These are phyloP conservation scores for Harpalus rubripes DNA, from an alignment of 2,888 invertebrate species.

Conservation along the genomic window DNA sequence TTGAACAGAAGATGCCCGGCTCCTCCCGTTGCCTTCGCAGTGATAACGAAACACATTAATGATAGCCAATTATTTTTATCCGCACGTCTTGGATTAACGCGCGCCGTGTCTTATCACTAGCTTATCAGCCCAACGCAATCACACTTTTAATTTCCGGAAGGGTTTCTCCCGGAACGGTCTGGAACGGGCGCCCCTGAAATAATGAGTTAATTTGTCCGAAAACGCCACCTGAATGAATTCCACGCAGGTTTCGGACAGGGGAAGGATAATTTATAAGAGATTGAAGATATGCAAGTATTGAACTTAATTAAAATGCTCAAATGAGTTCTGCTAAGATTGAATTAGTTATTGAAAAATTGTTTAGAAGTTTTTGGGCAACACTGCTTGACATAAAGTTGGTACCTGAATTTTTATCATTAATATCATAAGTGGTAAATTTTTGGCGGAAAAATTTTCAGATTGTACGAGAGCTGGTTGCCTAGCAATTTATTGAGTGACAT, in stretches of 20 bases:
- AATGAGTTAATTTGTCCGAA: constrained; percentile 65
- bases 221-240: constrained; percentile 46
- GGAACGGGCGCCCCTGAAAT: constrained; percentile 35
- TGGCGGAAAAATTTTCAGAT: no score
- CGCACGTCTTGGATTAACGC: constrained; percentile 64
- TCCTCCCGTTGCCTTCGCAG: constrained; percentile 8
- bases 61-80: constrained; percentile 66
- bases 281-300: constrained; percentile 45
- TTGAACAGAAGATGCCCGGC: not conserved
- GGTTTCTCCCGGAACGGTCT: constrained; percentile 39
- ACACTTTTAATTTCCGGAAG: constrained; percentile 66
- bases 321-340: not conserved
- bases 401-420: no score
- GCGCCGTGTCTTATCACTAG: constrained; percentile 61
- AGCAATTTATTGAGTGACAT: no score
- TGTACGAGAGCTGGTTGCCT: no score
- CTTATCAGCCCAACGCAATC: constrained; percentile 62
- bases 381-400: no score
- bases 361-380: no score
- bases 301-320: not conserved
- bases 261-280: constrained; percentile 55
- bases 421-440: no score
- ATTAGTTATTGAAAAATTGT: no score
- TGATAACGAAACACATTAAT: constrained; percentile 63
- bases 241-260: not conserved